A percentile compares a stretch with the other conserved stretches of the same genome.
phyloP scores from a whole-genome alignment of 2,113 vertebrate genomes.

The Rana temporaria region DNA sequence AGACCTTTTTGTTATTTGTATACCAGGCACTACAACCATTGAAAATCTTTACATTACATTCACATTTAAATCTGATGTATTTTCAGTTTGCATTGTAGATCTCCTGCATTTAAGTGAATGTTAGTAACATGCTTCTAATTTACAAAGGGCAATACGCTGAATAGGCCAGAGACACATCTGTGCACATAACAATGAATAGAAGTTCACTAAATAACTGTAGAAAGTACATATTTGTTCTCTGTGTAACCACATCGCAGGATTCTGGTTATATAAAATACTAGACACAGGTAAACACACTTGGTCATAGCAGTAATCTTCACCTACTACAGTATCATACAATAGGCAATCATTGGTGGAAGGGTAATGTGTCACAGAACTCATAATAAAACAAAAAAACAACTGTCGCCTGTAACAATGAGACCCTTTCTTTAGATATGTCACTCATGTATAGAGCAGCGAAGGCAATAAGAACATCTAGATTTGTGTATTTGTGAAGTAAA shows the following conservation, averaged over 20 bases:
- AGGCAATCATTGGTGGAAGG: too few species aligned
- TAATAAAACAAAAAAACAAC: too few species aligned
- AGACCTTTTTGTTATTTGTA: too few species aligned
- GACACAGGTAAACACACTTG: not conserved
- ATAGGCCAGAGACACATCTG: not conserved
- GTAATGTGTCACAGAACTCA: too few species aligned
- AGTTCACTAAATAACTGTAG: not conserved
- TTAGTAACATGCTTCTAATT: conserved; percentile 40
- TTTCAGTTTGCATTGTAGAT: not conserved
- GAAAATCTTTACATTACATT: not conserved
- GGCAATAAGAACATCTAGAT: too few species aligned
- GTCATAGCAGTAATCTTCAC: not conserved
- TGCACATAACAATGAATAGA: not conserved
- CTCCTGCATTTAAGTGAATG: not conserved
- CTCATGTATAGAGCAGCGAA: too few species aligned
- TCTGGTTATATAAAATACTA: not conserved
- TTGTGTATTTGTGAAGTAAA: too few species aligned
- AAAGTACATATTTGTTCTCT: not conserved
- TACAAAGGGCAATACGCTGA: not conserved
- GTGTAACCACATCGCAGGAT: not conserved
- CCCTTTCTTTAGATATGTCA: too few species aligned
- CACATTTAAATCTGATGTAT: too few species aligned
- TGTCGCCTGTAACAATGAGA: too few species aligned
- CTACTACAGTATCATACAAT: not conserved
- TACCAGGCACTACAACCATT: too few species aligned